Base-by-base conservation (phyloP, 2,888 invertebrate species). In the Drosophila atroscutellata region DNA sequence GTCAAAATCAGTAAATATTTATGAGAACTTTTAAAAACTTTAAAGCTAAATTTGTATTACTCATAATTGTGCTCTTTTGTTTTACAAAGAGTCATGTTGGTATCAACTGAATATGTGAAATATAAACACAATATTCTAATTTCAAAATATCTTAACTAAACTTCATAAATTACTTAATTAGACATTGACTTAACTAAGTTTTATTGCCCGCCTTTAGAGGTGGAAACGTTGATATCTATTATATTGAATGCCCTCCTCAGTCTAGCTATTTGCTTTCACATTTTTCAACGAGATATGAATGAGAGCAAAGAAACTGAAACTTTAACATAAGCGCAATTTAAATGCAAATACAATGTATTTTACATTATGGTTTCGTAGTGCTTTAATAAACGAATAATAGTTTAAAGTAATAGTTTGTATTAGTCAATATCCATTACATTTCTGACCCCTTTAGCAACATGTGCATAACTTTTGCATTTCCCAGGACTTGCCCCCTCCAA, bases 381-480 rank as follows among this genome's bases (percentile, higher is more conserved):
- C 24, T 15, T 45, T 37, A 37, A 37, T 37, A 18, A 18, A 18
- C 37, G 18, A 37, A 6, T 37, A 5, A 32, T 45, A 15, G 15
- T 1, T 8, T 45, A 45, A 24, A 8, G 15, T 24, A 45, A 24
- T 45, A 24, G 24, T 24, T 24, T 45, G 15, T 4, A 18, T 49
- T 49, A 18, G 18, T 49, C 1, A 59, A 50, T 55, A 51, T 42
- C 37, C 13, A 47, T 24, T 32, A 15, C 8, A 11, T 13, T 39
- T 47, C 47, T 2, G 13, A 18, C 37, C 37, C 32, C 37, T 34
- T 64, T 3, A 30, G n/a, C 11, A 36, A 51, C 37, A 57, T 52
- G 39, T 24, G 49, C 56, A 56, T 47, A 55, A 30, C 36, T 69
- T 69, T 54, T 6, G 45, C 57, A 47, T 34, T 76, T 67, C 60